phyloP scores from a whole-genome alignment of 2,113 vertebrate genomes.

The Leptosomus discolor region DNA sequence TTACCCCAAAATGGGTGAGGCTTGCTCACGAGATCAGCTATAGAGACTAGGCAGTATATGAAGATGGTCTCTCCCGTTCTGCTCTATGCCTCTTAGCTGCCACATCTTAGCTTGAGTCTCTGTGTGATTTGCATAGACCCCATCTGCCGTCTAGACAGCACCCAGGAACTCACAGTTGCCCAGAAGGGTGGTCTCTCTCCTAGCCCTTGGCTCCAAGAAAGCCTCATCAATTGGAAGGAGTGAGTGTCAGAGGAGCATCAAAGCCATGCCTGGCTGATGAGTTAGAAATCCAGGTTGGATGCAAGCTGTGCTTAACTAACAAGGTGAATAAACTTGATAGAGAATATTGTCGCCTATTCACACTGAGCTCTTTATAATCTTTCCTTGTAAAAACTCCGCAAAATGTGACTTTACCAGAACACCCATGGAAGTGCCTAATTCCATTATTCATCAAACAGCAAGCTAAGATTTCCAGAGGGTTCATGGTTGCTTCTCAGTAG shows the following conservation, averaged over 20 bases:
- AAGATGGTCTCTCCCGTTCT: neutral
- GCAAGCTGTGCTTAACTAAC: neutral
- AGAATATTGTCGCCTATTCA: neutral
- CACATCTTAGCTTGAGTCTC: neutral
- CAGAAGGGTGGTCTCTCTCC: neutral
- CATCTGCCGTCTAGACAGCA: slow-evolving; percentile 1
- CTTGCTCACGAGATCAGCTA: neutral
- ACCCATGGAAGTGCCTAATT: neutral
- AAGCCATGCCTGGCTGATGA: neutral
- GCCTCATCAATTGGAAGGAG: neutral
- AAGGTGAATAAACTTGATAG: neutral
- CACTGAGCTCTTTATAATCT: neutral
- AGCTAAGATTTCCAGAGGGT: neutral
- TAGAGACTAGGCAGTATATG: neutral
- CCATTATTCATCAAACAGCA: neutral
- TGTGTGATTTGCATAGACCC: neutral
- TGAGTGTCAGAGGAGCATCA: neutral
- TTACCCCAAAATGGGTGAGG: neutral
- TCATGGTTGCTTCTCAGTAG: neutral
- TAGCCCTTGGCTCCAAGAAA: neutral
- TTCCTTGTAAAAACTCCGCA: neutral
- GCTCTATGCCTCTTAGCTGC: neutral
- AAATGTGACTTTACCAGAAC: neutral
- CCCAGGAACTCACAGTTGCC: neutral
- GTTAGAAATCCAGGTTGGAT: neutral